Conservation (phyloP, 2,888 invertebrate species). For the Antitype chi region DNA sequence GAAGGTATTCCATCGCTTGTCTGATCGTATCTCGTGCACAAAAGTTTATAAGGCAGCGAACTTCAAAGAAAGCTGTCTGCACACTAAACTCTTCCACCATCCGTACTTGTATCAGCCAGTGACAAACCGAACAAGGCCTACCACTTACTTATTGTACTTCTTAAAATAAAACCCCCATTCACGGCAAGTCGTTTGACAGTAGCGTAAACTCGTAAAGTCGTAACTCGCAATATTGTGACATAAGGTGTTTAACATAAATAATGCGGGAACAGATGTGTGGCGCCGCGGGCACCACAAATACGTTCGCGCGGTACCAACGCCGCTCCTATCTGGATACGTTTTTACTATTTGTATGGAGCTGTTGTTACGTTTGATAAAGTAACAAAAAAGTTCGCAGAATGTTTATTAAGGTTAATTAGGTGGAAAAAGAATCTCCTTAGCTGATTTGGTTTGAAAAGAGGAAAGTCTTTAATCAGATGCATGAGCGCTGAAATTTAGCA, state of each 20-base stretch:
- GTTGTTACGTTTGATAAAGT: constrained; percentile 58
- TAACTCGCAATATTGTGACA: constrained; percentile 90
- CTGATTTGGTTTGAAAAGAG: not conserved
- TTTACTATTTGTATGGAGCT: constrained; percentile 76
- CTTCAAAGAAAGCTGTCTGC: not conserved
- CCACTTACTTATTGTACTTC: constrained; percentile 59
- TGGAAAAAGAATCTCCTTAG: not conserved
- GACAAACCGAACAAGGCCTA: constrained; percentile 1
- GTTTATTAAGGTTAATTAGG: not conserved
- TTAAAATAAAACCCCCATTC: constrained; percentile 83
- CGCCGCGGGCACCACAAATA: constrained; percentile 88
- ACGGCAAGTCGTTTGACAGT: constrained; percentile 77
- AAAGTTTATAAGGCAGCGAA: not conserved
- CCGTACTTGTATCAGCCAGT: not conserved
- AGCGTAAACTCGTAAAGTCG: constrained; percentile 82
- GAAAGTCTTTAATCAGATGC: too few species aligned
- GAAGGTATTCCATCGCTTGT: not conserved
- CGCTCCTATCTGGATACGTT: constrained; percentile 78
- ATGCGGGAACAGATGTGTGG: constrained; percentile 88
- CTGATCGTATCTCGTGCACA: not conserved
- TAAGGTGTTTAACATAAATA: constrained; percentile 91
- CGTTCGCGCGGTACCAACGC: constrained; percentile 79
- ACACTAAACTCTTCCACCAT: not conserved
- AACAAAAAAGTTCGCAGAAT: not conserved
- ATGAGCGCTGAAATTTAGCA: too few species aligned